These are phyloP conservation scores for Eremobia ochroleuca DNA, from an alignment of 2,888 invertebrate genomes.

Conservation along the genomic window DNA sequence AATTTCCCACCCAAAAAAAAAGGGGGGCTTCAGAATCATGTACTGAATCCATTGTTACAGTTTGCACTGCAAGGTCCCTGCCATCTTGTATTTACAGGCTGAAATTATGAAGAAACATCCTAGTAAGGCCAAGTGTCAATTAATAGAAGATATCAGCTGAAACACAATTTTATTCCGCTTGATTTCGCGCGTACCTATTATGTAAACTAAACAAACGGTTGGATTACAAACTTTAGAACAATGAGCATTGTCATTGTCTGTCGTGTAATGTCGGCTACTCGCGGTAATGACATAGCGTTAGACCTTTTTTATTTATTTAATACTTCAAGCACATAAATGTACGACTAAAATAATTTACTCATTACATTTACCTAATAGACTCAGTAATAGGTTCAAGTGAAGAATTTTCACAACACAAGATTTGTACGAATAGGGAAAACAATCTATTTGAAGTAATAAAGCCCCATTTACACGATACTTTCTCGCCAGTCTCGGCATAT, in stretches of 20 bases:
- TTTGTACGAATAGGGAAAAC: too few relatives aligned
- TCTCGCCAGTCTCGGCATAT: too few relatives aligned
- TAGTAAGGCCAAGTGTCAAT: neutral
- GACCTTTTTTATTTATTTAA: too few relatives aligned
- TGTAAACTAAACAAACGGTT: constrained; percentile 62
- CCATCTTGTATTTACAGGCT: neutral
- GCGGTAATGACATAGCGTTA: constrained; percentile 24
- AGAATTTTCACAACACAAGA: too few relatives aligned
- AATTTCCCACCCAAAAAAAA: too few relatives aligned
- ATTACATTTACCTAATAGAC: too few relatives aligned
- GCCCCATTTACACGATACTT: too few relatives aligned
- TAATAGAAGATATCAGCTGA: constrained; percentile 22
- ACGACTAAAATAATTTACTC: too few relatives aligned
- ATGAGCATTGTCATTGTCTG: constrained; percentile 74
- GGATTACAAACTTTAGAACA: constrained; percentile 65
- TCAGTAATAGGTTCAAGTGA: too few relatives aligned
- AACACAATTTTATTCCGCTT: constrained; percentile 50
- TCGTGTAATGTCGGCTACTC: constrained; percentile 4
- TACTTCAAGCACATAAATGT: too few relatives aligned
- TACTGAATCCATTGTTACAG: neutral
- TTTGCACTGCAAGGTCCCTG: neutral
- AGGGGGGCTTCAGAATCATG: too few relatives aligned
- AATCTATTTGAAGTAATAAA: too few relatives aligned
- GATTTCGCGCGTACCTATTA: constrained; percentile 65
- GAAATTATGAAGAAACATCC: neutral